These are phyloP conservation scores for Ditylenchus weischeri DNA, from an alignment of 2,888 invertebrate species.

Conservation along the genomic window DNA sequence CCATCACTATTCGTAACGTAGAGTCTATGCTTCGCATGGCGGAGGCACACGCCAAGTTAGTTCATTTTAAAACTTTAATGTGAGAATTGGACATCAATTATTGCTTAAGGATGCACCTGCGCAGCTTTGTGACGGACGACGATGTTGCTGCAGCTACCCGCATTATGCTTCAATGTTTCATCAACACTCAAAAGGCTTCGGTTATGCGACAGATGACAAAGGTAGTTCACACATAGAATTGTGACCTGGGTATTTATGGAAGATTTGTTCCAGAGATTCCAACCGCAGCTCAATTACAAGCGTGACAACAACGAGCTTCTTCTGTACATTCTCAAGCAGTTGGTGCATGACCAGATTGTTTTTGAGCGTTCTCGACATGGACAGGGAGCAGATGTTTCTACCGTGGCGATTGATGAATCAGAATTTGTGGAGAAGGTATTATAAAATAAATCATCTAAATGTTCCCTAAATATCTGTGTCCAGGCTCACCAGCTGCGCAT, in stretches of 20 bases:
- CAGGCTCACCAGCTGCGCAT: slow-evolving; percentile 88
- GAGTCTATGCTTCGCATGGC: slow-evolving; percentile 96
- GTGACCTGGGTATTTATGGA: not conserved
- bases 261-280: slow-evolving; percentile 74
- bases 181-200: slow-evolving; percentile 96
- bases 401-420: slow-evolving; percentile 77
- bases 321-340: slow-evolving; percentile 87
- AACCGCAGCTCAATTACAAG: slow-evolving; percentile 84
- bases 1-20: slow-evolving; percentile 95
- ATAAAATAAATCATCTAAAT: not conserved
- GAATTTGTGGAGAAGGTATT: slow-evolving; percentile 73
- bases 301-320: slow-evolving; percentile 92
- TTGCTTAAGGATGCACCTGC: slow-evolving; percentile 88
- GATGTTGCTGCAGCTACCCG: slow-evolving; percentile 96
- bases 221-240: slow-evolving; percentile 62
- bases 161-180: slow-evolving; percentile 95
- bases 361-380: slow-evolving; percentile 39
- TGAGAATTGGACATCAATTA: slow-evolving; percentile 74
- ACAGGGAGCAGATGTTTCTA: slow-evolving; percentile 59
- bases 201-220: slow-evolving; percentile 93
- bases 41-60: slow-evolving; percentile 77
- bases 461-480: slow-evolving; percentile 58
- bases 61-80: not conserved
- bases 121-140: slow-evolving; percentile 72
- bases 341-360: slow-evolving; percentile 61